These are phyloP conservation scores for Thalassoma bifasciatum DNA, from an alignment of 2,113 vertebrate species.

Conservation along the genomic window DNA sequence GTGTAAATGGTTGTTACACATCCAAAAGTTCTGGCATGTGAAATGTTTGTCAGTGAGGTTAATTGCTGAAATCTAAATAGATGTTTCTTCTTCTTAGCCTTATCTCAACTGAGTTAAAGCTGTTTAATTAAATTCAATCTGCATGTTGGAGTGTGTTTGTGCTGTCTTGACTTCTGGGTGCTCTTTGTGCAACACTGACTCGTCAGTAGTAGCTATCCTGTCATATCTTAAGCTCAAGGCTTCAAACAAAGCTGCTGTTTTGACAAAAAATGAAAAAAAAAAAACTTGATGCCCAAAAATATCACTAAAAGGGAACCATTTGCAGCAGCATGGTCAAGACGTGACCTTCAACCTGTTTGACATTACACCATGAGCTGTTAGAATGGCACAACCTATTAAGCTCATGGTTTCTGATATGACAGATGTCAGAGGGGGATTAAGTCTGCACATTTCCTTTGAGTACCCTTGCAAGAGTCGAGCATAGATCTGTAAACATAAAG, in stretches of 20 bases:
- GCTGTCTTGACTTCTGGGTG: background rate
- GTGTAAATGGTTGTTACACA: too few relatives aligned
- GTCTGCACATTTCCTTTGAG: constrained; percentile 37
- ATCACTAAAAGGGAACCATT: background rate
- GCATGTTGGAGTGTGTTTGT: background rate
- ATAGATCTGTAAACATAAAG: constrained; percentile 4
- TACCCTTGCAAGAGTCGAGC: constrained; percentile 24
- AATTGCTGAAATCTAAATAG: too few relatives aligned
- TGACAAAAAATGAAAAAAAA: background rate
- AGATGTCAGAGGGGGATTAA: constrained; percentile 63
- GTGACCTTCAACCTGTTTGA: constrained; percentile 38
- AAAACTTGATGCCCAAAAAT: background rate
- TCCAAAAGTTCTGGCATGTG: too few relatives aligned
- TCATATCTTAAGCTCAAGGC: background rate
- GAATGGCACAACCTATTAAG: constrained; percentile 54
- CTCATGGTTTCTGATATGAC: constrained; percentile 61
- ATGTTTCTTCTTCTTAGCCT: background rate
- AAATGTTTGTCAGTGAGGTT: too few relatives aligned
- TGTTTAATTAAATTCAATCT: background rate
- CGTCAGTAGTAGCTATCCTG: background rate
- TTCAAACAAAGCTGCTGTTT: background rate
- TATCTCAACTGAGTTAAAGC: background rate
- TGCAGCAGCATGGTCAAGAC: constrained; percentile 7
- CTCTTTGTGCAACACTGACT: background rate
- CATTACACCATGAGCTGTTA: constrained; percentile 20